Conservation (phyloP, 2,888 invertebrate species). For the Sphinx pinastri region DNA sequence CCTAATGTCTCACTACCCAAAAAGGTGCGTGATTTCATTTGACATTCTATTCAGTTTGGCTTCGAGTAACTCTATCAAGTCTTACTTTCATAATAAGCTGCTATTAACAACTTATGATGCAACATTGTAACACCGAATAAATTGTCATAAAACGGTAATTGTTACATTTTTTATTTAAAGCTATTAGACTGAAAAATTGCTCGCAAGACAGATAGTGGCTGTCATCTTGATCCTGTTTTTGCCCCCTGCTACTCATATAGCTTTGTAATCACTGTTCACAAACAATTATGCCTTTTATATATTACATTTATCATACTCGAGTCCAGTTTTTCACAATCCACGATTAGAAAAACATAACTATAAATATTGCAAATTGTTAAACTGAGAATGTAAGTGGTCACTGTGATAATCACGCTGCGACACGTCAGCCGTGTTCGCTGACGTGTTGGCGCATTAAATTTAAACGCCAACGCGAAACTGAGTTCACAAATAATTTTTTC, state of each 20-base stretch:
- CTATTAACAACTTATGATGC: too few relatives aligned
- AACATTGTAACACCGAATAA: too few relatives aligned
- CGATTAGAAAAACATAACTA: not conserved
- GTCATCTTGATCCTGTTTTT: too few relatives aligned
- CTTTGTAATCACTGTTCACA: not conserved
- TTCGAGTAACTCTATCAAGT: not conserved
- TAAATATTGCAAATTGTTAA: constrained; percentile 7
- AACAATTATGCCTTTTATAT: not conserved
- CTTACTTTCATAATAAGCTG: not conserved
- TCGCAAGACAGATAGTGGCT: too few relatives aligned
- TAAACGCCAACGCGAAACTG: constrained; percentile 47
- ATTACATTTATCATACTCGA: not conserved
- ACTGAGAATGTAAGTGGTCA: not conserved
- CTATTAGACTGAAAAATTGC: too few relatives aligned
- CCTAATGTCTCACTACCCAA: not conserved
- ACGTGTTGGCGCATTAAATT: constrained; percentile 37
- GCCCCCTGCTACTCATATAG: too few relatives aligned
- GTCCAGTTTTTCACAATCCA: not conserved
- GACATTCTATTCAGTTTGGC: not conserved
- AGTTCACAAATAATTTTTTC: constrained; percentile 11
- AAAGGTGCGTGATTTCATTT: constrained; percentile 6
- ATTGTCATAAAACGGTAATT: too few relatives aligned
- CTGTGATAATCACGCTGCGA: not conserved
- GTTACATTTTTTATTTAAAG: too few relatives aligned
- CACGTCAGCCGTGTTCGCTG: not conserved